Conservation (phyloP, 1,140 invertebrate species). For the Macrostomum lignano region DNA sequence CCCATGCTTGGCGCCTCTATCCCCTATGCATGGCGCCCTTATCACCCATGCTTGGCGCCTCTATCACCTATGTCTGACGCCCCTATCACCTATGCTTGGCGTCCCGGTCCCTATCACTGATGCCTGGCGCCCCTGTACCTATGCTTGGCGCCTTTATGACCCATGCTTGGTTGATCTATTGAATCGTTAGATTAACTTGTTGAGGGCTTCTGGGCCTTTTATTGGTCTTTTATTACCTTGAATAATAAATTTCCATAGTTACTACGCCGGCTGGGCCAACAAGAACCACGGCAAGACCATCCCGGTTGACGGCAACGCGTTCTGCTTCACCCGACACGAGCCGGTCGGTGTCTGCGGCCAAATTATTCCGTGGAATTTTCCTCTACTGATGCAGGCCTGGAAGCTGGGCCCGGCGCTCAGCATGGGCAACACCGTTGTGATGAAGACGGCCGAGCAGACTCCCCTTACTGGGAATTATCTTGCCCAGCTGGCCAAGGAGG, state of each 20-base stretch:
- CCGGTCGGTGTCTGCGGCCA: constrained; percentile 86
- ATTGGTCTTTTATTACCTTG: background rate
- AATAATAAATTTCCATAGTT: constrained; percentile 21
- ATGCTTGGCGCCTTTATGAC: too few relatives aligned
- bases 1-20: too few relatives aligned
- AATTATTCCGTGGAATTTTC: constrained; percentile 96
- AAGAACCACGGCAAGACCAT: constrained; percentile 66
- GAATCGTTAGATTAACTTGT: too few relatives aligned
- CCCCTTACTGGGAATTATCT: constrained; percentile 54
- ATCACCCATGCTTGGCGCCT: too few relatives aligned
- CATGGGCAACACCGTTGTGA: constrained; percentile 54
- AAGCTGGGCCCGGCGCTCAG: constrained; percentile 63
- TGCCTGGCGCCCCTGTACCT: too few relatives aligned
- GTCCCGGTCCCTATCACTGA: too few relatives aligned
- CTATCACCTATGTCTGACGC: too few relatives aligned
- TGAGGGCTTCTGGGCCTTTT: too few relatives aligned
- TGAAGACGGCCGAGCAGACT: constrained; percentile 79
- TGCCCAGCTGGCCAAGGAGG: constrained; percentile 45
- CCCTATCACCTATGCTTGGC: too few relatives aligned
- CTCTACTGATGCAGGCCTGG: constrained; percentile 73
- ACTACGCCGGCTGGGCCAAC: constrained; percentile 66
- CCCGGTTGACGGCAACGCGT: constrained; percentile 48
- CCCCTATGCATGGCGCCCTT: too few relatives aligned
- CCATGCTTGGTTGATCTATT: too few relatives aligned
- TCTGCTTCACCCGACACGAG: constrained; percentile 69